Base-by-base conservation (phyloP, 2,113 vertebrate species). In the Chaetops frenatus region DNA sequence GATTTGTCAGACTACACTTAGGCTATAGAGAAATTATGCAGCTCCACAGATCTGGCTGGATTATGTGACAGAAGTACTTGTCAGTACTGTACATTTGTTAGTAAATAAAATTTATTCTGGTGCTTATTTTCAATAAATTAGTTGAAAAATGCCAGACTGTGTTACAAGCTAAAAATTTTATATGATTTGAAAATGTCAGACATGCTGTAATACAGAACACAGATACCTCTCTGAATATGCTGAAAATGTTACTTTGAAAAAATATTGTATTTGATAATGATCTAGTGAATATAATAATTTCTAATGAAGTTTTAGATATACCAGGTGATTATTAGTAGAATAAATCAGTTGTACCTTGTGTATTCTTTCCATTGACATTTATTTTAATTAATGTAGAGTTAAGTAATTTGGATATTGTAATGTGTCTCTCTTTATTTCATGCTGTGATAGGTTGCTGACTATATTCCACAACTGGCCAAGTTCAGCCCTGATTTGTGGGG, bases 401-500 rank as follows among this genome's bases (percentile, higher is more conserved):
- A 65, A 77, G 5, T 38, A 19, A 64, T 81, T 31, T 51, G 44
- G 16, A 7, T 76, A 29, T 38, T 78, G 18, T 83, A 81, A 92
- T 14, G 7, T 69, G 6, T 93, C 13, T 89, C 6, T 51, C 25
- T 80, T 12, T 61, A 11, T 94, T 86, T 92, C 38, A 35, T 15
- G 0, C 93, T 86, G 78, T 91, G n/a, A 12, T 73, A 99, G 99
- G 99, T 99, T 98, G 99, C 99, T 45, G 99, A 99, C 96, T 99
- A 99, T 97, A 99, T 99, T 96, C 99, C 99, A 92, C 99, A 99
- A 61, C 97, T 99, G 97, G 98, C 99, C 57, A 99, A 99, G 91
- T 99, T 99, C 98, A 99, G 99, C 91, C 99, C 99, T 13, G 99
- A 99, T 96, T 97, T 99, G 93, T 99, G 99, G 99, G 99, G 98